Percentiles rank a stretch among this genome's conserved stretches.
These are phyloP conservation scores for Desmodus rotundus DNA, from an alignment of 2,113 vertebrate genomes.

Conservation along the genomic window DNA sequence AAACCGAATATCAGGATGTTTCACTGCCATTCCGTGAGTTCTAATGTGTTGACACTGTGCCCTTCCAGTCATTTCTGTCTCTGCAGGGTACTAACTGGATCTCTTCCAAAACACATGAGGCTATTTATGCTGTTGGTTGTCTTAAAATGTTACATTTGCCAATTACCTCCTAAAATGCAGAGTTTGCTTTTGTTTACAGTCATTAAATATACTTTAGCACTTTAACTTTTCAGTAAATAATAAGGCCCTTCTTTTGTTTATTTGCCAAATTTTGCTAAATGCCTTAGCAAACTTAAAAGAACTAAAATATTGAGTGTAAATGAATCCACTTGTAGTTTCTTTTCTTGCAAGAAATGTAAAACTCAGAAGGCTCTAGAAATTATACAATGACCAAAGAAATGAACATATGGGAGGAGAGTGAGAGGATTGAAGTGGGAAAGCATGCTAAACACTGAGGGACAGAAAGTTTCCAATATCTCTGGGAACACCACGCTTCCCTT, in stretches of 20 bases:
- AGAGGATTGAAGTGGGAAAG: not conserved
- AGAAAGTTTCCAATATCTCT: not conserved
- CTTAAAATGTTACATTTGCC: constrained; percentile 42
- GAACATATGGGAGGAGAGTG: not conserved
- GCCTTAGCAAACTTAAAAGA: not conserved
- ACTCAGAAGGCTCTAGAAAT: not conserved
- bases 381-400: not conserved
- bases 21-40: not conserved
- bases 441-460: not conserved
- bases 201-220: not conserved
- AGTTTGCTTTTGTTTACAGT: constrained; percentile 26
- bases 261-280: not conserved
- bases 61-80: constrained; percentile 4
- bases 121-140: not conserved
- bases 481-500: not conserved
- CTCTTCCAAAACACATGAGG: not conserved
- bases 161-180: constrained; percentile 8
- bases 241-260: not conserved
- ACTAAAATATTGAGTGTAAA: not conserved
- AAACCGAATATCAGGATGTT: not conserved
- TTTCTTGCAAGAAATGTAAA: not conserved
- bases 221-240: constrained; percentile 6
- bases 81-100: not conserved
- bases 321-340: not conserved
- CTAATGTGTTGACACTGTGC: not conserved